Conservation (phyloP, 2,888 invertebrate genomes). For the Tetragonisca angustula region DNA sequence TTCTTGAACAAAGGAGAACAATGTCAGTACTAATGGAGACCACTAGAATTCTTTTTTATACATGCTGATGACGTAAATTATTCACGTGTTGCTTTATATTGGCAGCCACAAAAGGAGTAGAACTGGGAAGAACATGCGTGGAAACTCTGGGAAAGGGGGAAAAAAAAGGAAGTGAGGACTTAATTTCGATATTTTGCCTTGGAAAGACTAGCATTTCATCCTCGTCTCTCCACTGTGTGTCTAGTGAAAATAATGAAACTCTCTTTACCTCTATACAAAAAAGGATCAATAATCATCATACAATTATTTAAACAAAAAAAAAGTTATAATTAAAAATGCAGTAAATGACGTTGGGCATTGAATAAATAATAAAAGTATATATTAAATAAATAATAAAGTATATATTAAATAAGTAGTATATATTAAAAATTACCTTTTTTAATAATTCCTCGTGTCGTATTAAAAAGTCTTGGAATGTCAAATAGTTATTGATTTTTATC, state of each 20-base stretch:
- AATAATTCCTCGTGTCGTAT: neutral
- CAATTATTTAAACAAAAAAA: neutral
- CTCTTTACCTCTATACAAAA: neutral
- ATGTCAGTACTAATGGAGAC: neutral
- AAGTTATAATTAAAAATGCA: neutral
- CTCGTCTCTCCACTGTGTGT: too few relatives aligned
- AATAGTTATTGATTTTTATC: neutral
- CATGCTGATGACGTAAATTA: neutral
- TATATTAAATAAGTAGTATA: too few relatives aligned
- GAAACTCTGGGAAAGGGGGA: too few relatives aligned
- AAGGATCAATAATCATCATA: neutral
- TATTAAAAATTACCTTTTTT: neutral
- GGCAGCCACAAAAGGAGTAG: neutral
- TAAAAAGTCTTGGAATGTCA: neutral
- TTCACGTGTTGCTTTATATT: too few relatives aligned
- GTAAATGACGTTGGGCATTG: neutral
- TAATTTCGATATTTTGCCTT: neutral
- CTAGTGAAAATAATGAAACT: neutral
- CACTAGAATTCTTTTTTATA: neutral
- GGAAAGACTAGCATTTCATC: neutral
- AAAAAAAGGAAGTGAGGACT: neutral
- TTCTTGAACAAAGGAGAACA: neutral
- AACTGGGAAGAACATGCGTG: too few relatives aligned
- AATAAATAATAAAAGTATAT: neutral
- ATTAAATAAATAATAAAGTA: too few relatives aligned